Base-by-base conservation (phyloP, 2,888 invertebrate species). In the Ypsolopha scabrella region DNA sequence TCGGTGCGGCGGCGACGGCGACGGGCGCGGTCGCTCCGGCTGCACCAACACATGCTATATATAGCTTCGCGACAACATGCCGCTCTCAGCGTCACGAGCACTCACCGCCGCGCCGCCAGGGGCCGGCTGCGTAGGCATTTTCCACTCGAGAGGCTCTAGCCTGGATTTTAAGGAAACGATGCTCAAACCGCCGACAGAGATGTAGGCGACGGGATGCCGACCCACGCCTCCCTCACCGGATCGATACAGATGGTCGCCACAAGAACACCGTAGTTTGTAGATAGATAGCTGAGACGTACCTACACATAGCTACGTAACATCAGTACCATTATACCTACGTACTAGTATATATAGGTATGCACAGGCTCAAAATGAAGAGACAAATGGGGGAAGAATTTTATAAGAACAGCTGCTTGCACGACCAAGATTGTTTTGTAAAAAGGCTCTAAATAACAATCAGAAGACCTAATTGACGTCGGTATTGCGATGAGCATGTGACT, bases 161-260 rank as follows among this genome's bases (percentile, higher is more conserved):
- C 71, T 76, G 82, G 80, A 79, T 79, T 78, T 77, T 72, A 75
- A 75, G 71, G 75, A 74, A 75, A 6, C 38, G 45, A 70, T 78
- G 73, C 69, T 73, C 72, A 68, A 69, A 70, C 74, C 75, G 66
- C 58, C 72, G 68, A 69, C 70, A 67, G 75, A 75, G 71, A 70
- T 74, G 68, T 64, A 69, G 75, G 75, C 78, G 80, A 75, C 76
- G 80, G 80, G 80, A 79, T 75, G 78, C 64, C 81, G 74, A 72
- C 80, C 80, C 82, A 74, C 79, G 70, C 79, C 80, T 75, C 81
- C 81, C 83, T 72, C 74, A 8, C 77, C 71, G 69, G 83, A 83
- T 85, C 85, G 77, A 85, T 85, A 83, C 76, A 68, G 82, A 79
- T 82, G 82, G 80, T 82, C 65, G 77, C 76, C 78, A 71, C 72